Percentiles rank a stretch among this genome's conserved stretches.
These are phyloP conservation scores for Trissonchulus latispiculum DNA, from an alignment of 2,888 invertebrate species.

Conservation along the genomic window DNA sequence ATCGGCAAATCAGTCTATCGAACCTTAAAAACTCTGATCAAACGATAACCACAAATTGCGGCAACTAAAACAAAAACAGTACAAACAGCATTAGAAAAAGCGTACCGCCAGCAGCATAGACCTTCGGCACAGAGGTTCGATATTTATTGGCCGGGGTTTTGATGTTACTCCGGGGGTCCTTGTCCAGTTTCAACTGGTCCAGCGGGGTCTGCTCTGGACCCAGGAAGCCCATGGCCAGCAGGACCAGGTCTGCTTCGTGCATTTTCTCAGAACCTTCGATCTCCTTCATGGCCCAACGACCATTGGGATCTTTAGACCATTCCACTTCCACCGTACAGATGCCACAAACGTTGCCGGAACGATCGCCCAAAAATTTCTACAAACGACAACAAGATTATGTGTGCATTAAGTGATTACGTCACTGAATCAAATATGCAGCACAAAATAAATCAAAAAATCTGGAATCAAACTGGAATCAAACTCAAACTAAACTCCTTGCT, in stretches of 20 bases:
- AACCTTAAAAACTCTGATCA: too few species aligned
- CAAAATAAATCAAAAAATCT: too few species aligned
- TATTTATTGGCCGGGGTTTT: slow-evolving; percentile 67
- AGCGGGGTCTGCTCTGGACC: slow-evolving; percentile 85
- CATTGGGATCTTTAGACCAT: slow-evolving; percentile 76
- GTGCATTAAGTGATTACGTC: too few species aligned
- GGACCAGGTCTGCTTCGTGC: slow-evolving; percentile 65
- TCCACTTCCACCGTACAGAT: slow-evolving; percentile 79
- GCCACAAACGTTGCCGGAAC: slow-evolving; percentile 74
- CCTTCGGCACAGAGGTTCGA: slow-evolving; percentile 65
- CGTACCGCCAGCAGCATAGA: slow-evolving; percentile 90
- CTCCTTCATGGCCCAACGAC: slow-evolving; percentile 88
- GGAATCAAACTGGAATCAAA: too few species aligned
- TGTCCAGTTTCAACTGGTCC: slow-evolving; percentile 62
- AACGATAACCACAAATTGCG: too few species aligned
- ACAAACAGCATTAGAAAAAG: too few species aligned
- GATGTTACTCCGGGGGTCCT: slow-evolving; percentile 85
- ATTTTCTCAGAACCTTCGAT: slow-evolving; percentile 60
- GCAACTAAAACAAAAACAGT: too few species aligned
- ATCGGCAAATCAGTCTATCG: too few species aligned
- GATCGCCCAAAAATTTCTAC: slow-evolving; percentile 78
- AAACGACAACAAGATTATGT: too few species aligned
- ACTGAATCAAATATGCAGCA: too few species aligned
- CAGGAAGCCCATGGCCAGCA: slow-evolving; percentile 96
- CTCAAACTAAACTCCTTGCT: too few species aligned